Conservation (phyloP, 2,888 invertebrate species). For the Anoplius nigerrimus region DNA sequence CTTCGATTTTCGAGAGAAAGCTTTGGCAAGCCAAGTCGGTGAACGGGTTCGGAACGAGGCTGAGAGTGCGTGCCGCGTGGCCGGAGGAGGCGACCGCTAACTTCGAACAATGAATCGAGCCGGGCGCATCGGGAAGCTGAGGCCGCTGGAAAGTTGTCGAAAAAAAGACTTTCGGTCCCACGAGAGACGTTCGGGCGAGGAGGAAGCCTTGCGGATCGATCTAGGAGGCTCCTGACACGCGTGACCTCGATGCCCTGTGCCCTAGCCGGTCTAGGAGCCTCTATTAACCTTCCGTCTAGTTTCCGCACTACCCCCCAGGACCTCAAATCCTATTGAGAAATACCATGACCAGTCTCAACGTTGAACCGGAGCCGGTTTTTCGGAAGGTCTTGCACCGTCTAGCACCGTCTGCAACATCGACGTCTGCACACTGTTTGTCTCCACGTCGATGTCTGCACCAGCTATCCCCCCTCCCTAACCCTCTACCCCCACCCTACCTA, state of each 20-base stretch:
- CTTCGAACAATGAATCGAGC: too few relatives aligned
- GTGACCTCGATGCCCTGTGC: conserved; percentile 56
- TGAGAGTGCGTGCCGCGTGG: too few relatives aligned
- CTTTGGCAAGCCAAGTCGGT: too few relatives aligned
- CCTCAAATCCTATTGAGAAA: conserved; percentile 20
- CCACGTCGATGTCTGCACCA: conserved; percentile 15
- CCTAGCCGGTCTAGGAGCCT: conserved; percentile 52
- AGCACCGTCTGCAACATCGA: too few relatives aligned
- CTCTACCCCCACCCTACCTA: conserved; percentile 36
- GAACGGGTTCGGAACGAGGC: too few relatives aligned
- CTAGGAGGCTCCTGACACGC: conserved; percentile 52
- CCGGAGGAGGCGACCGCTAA: too few relatives aligned
- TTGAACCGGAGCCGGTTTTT: conserved; percentile 63
- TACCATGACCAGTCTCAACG: conserved; percentile 73
- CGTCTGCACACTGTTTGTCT: too few relatives aligned
- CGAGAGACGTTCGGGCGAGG: conserved; percentile 33
- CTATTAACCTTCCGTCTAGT: conserved; percentile 24
- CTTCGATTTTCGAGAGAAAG: conserved; percentile 19
- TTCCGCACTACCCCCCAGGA: neutral
- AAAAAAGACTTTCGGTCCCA: conserved; percentile 21
- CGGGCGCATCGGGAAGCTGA: too few relatives aligned
- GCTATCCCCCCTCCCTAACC: neutral
- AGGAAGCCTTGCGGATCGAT: conserved; percentile 29
- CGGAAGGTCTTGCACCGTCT: conserved; percentile 37
- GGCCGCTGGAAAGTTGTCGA: too few relatives aligned